Evolutionary conservation across 2,113 vertebrate genomes (phyloP).

Genomic region (Phaetusa simplex): DNA sequence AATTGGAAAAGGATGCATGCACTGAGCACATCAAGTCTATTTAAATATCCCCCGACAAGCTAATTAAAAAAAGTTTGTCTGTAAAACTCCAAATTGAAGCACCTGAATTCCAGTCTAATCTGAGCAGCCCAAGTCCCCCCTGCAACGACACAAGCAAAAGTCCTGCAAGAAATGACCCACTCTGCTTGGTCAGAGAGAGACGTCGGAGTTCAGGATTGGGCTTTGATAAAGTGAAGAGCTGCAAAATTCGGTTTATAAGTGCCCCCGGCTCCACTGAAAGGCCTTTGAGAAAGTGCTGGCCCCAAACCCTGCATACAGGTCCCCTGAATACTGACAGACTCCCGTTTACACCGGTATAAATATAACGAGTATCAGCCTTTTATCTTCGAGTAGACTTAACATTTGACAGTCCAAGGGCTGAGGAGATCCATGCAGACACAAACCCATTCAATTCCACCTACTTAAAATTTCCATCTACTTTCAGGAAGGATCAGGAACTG

Average conservation of each 20-base stretch:
- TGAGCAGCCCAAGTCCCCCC: rapidly evolving
- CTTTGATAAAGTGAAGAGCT: not conserved
- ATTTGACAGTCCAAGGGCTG: not conserved
- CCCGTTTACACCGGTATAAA: not conserved
- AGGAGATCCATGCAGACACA: not conserved
- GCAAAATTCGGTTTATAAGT: not conserved
- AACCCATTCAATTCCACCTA: not conserved
- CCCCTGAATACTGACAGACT: not conserved
- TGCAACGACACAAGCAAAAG: not conserved
- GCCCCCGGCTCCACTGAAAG: not conserved
- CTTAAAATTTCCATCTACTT: not conserved
- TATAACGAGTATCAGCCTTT: not conserved
- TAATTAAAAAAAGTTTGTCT: conserved; percentile 21
- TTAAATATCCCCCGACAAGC: conserved; percentile 12
- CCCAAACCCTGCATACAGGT: not conserved
- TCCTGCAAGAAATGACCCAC: not conserved
- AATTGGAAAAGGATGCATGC: not conserved
- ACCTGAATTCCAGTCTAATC: not conserved
- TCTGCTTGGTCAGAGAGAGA: not conserved
- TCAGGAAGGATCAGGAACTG: not conserved
- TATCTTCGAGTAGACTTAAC: not conserved
- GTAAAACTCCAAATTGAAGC: not conserved
- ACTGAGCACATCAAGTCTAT: not conserved
- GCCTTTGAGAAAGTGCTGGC: not conserved
- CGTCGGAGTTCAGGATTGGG: not conserved